These are phyloP conservation scores for Eupithecia exiguata DNA, from an alignment of 2,888 invertebrate species.

Conservation along the genomic window DNA sequence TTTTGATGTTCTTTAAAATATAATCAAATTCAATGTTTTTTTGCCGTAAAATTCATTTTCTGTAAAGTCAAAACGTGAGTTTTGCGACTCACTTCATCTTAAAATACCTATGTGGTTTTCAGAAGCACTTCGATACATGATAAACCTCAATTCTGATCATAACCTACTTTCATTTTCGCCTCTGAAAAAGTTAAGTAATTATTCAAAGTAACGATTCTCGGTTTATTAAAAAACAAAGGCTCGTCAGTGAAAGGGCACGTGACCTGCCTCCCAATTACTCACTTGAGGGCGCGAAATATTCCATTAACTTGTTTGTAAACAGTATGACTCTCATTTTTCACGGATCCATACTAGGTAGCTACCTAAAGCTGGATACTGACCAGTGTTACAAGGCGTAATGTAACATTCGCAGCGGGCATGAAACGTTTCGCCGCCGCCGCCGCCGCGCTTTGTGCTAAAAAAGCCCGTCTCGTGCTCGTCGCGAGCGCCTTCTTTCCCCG, in stretches of 20 bases:
- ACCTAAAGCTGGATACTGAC: no score
- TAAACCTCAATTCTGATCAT: neutral
- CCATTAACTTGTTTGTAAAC: constrained; percentile 26
- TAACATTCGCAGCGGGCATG: no score
- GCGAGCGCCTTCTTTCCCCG: no score
- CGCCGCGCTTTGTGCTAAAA: no score
- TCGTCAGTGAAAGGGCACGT: constrained; percentile 22
- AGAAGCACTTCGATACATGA: neutral
- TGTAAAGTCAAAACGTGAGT: no score
- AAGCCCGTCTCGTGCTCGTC: no score
- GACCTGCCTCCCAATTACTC: constrained; percentile 19
- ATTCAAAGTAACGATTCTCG: neutral
- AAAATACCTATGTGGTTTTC: neutral
- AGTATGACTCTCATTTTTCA: constrained; percentile 10
- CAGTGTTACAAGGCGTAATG: no score
- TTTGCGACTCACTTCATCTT: no score
- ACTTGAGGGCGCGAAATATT: constrained; percentile 11
- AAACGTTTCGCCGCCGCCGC: no score
- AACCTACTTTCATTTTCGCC: neutral
- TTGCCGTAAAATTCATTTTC: no score
- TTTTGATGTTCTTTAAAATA: no score
- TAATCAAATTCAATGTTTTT: no score
- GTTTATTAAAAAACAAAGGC: constrained; percentile 15
- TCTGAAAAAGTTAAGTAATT: neutral
- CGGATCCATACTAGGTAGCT: neutral